Base-by-base conservation (phyloP, 2,113 vertebrate species). In the Falco punctatus region DNA sequence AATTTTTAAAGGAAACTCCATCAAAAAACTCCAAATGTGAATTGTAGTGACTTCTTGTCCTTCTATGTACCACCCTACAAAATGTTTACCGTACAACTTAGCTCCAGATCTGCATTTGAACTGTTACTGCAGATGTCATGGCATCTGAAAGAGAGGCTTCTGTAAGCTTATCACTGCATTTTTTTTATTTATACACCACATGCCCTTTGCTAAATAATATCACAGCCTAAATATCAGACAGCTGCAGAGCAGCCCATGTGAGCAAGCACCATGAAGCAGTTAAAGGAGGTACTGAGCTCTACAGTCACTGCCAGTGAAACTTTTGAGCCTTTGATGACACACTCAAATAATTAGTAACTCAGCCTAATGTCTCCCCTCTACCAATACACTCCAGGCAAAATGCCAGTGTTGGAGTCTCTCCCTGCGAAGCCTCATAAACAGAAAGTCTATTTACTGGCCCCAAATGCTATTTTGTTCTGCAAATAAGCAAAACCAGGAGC, bases 401-500 rank as follows among this genome's bases (percentile, higher is more conserved):
- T 4, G 48, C 52, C 86, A 84, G 42, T 0, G 5, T 58, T 2
- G 0, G 51, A 62, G 54, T 70, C 35, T 89, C 38, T 88, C 61
- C 38, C 75, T 82, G 65, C 49, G 80, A 75, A 79, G 70, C n/a
- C 49, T 94, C 70, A 83, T 52, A 71, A 90, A 88, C 42, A 90
- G 30, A 90, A 86, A 49, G 42, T 75, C 64, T 69, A 16, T 77
- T 86, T 95, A 81, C 51, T 58, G 51, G 67, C 80, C 79, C 66
- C 72, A 89, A 90, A 90, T 0, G 0, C 65, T 67, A 49, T 78
- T 89, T 86, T 81, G 65, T 87, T 86, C 91, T 49, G 61, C 81
- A 95, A 86, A 91, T 70, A 81, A 91, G 59, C 80, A 94, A 78
- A 95, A 32, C 44, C 27, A 74, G 54, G 52, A 94, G 71, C 42